Conservation (phyloP, 2,888 invertebrate genomes). For the Cantharis lateralis region DNA sequence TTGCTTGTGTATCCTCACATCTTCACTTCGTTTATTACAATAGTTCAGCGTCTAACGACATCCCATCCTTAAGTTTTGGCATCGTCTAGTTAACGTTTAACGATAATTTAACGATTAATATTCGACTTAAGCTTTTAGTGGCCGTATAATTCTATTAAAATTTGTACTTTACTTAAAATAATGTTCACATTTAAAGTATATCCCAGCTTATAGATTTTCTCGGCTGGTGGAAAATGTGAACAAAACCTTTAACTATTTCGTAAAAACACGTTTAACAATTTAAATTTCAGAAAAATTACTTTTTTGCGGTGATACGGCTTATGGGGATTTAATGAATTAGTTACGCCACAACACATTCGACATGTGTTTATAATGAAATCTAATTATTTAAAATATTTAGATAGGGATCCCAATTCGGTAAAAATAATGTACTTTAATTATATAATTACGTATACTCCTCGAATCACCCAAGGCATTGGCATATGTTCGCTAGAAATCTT, state of each 20-base stretch:
- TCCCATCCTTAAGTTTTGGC: not conserved
- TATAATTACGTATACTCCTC: slow-evolving; percentile 47
- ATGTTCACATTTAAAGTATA: not conserved
- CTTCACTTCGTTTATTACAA: slow-evolving; percentile 2
- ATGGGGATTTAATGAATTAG: slow-evolving; percentile 1
- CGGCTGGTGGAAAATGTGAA: not conserved
- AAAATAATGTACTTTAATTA: slow-evolving; percentile 49
- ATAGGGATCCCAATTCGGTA: slow-evolving; percentile 44
- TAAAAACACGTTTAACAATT: not conserved
- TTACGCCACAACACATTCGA: slow-evolving; percentile 29
- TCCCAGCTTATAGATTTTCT: not conserved
- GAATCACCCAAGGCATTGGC: slow-evolving; percentile 33
- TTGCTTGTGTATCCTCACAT: slow-evolving; percentile 10
- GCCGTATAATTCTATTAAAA: slow-evolving; percentile 2
- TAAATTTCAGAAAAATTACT: not conserved
- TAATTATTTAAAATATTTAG: slow-evolving; percentile 44
- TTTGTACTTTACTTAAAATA: not conserved
- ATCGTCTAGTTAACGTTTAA: not conserved
- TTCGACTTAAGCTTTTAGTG: not conserved
- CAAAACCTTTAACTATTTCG: not conserved
- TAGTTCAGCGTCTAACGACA: not conserved
- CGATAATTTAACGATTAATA: slow-evolving; percentile 3
- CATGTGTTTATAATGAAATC: slow-evolving; percentile 46
- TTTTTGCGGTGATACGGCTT: not conserved
- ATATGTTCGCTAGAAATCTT: slow-evolving; percentile 19